These are phyloP conservation scores for Ceratitis capitata DNA, from an alignment of 1,140 invertebrate species.

Conservation along the genomic window DNA sequence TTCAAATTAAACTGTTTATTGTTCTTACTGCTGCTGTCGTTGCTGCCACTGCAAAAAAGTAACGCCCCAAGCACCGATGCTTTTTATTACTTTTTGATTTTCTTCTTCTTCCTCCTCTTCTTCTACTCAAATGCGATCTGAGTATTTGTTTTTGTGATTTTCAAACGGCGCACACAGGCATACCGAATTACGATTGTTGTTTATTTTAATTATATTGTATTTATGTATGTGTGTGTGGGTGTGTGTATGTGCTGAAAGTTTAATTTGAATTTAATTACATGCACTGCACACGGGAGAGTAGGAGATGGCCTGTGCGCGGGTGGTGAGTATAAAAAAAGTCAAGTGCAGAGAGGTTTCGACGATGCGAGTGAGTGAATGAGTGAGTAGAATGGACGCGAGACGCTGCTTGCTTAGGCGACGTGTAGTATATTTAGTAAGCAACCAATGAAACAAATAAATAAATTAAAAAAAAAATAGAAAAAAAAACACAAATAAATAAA, in stretches of 20 bases:
- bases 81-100: constrained; percentile 36
- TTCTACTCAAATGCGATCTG: constrained; percentile 12
- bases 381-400: too few species aligned
- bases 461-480: too few species aligned
- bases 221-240: background rate
- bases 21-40: constrained; percentile 41
- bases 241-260: constrained; percentile 42
- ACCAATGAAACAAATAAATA: too few species aligned
- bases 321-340: background rate
- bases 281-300: constrained; percentile 46
- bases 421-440: background rate
- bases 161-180: background rate
- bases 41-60: too few species aligned
- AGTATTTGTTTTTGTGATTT: background rate
- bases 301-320: too few species aligned
- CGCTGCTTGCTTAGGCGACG: background rate
- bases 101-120: constrained; percentile 1
- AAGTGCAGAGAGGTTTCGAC: background rate
- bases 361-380: background rate
- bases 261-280: constrained; percentile 62
- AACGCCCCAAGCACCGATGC: constrained; percentile 20
- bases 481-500: background rate
- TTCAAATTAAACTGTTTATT: constrained; percentile 45
- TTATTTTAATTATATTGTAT: background rate
- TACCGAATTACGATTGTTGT: background rate